Conservation (phyloP, 92 coral and sea anemone species). For the Pocillopora meandrina region DNA sequence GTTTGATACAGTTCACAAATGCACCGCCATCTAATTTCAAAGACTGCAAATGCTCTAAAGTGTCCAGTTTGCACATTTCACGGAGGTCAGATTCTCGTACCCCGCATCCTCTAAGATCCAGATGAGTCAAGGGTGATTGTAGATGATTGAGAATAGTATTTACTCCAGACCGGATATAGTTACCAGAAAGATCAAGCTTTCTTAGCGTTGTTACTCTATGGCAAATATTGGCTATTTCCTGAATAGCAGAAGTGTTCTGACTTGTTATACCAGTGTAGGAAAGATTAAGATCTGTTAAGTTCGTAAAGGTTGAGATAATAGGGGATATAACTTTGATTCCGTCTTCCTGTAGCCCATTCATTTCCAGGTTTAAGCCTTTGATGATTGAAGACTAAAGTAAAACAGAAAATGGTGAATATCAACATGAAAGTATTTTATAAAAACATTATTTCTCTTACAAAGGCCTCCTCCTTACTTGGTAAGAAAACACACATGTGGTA, state of each 20-base stretch:
- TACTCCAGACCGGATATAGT: slow-evolving; percentile 52
- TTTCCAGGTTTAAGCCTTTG: slow-evolving; percentile 56
- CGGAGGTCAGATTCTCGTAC: slow-evolving; percentile 46
- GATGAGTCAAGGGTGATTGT: slow-evolving; percentile 57
- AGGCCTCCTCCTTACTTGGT: too few relatives aligned
- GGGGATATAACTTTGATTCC: slow-evolving; percentile 44
- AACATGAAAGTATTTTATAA: neutral
- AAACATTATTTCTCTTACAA: neutral
- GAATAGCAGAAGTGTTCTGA: slow-evolving; percentile 39
- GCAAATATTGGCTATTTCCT: slow-evolving; percentile 55
- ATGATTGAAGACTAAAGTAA: slow-evolving; percentile 66
- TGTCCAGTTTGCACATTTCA: slow-evolving; percentile 44
- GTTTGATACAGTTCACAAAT: slow-evolving; percentile 41
- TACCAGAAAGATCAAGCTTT: slow-evolving; percentile 74
- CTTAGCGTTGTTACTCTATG: slow-evolving; percentile 52
- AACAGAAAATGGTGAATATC: neutral
- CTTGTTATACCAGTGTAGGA: slow-evolving; percentile 69
- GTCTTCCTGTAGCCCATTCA: slow-evolving; percentile 63
- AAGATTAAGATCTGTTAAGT: slow-evolving; percentile 71
- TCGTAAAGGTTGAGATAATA: slow-evolving; percentile 44
- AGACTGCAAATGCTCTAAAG: slow-evolving; percentile 50
- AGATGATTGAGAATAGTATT: slow-evolving; percentile 49
- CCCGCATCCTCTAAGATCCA: slow-evolving; percentile 77
- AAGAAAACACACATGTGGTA: too few relatives aligned
- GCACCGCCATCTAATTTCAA: slow-evolving; percentile 73